phyloP scores from a whole-genome alignment of 2,113 vertebrate species.

The Gallinago media region DNA sequence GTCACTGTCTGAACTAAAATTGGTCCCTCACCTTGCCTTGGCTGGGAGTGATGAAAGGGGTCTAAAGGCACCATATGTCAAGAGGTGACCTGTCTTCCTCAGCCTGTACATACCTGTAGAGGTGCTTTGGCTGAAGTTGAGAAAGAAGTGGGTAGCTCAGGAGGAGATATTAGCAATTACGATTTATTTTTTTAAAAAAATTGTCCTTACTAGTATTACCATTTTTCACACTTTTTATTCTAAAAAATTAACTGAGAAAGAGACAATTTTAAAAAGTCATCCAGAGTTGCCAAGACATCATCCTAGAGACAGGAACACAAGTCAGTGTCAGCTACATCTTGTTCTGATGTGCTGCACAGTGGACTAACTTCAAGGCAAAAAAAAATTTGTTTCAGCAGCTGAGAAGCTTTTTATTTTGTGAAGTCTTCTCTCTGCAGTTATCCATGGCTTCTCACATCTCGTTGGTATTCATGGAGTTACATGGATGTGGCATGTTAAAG shows the following conservation, averaged over 20 bases:
- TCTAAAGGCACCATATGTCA: background rate
- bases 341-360: background rate
- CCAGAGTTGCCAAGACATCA: background rate
- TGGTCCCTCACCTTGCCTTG: accelerated
- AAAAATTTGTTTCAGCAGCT: background rate
- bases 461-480: background rate
- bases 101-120: background rate
- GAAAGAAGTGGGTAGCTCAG: background rate
- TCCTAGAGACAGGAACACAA: background rate
- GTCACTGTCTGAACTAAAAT: background rate
- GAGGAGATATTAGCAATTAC: background rate
- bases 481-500: background rate
- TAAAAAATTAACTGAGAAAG: background rate
- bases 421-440: background rate
- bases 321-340: background rate
- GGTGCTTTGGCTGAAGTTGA: background rate
- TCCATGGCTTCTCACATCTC: background rate
- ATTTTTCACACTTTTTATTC: background rate
- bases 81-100: background rate
- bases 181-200: background rate
- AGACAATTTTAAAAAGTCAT: background rate
- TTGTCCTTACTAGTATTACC: background rate
- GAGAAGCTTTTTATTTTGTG: background rate
- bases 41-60: background rate
- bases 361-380: background rate